These are phyloP conservation scores for Archivesica marissinica DNA, from an alignment of 1,140 invertebrate genomes.

Conservation along the genomic window DNA sequence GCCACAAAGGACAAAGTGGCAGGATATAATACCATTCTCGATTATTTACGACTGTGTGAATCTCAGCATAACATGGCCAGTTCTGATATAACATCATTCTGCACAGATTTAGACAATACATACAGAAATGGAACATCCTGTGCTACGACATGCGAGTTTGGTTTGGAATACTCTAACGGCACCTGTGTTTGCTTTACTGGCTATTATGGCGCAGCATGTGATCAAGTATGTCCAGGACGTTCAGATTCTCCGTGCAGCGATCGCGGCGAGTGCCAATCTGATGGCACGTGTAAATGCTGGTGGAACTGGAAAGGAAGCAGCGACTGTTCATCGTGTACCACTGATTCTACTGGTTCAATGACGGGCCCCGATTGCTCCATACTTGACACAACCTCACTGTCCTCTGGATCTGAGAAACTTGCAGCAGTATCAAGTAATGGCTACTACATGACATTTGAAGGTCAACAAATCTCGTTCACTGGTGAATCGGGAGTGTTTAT, in stretches of 20 bases:
- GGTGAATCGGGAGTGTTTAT: slow-evolving; percentile 59
- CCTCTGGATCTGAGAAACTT: slow-evolving; percentile 11
- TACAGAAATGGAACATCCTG: slow-evolving; percentile 48
- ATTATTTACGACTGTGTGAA: slow-evolving; percentile 51
- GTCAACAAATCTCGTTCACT: slow-evolving; percentile 55
- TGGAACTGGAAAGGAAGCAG: slow-evolving; percentile 69
- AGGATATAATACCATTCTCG: slow-evolving; percentile 46
- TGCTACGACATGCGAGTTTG: slow-evolving; percentile 59
- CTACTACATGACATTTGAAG: slow-evolving; percentile 64
- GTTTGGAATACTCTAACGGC: slow-evolving; percentile 25
- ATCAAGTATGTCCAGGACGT: slow-evolving; percentile 62
- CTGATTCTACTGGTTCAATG: slow-evolving; percentile 2
- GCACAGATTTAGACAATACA: background rate
- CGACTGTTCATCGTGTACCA: slow-evolving; percentile 59
- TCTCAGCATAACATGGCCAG: background rate
- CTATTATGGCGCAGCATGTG: slow-evolving; percentile 65
- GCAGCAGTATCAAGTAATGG: slow-evolving; percentile 62
- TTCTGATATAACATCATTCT: background rate
- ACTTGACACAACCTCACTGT: slow-evolving; percentile 7
- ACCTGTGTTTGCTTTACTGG: slow-evolving; percentile 65
- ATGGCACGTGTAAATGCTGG: slow-evolving; percentile 67
- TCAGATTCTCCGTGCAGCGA: slow-evolving; percentile 63
- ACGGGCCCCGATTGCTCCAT: slow-evolving; percentile 67
- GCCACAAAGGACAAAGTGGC: slow-evolving; percentile 22
- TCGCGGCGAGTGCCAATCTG: slow-evolving; percentile 62